These are phyloP conservation scores for Melanostigma gelatinosum DNA, from an alignment of 2,113 vertebrate genomes.

Conservation along the genomic window DNA sequence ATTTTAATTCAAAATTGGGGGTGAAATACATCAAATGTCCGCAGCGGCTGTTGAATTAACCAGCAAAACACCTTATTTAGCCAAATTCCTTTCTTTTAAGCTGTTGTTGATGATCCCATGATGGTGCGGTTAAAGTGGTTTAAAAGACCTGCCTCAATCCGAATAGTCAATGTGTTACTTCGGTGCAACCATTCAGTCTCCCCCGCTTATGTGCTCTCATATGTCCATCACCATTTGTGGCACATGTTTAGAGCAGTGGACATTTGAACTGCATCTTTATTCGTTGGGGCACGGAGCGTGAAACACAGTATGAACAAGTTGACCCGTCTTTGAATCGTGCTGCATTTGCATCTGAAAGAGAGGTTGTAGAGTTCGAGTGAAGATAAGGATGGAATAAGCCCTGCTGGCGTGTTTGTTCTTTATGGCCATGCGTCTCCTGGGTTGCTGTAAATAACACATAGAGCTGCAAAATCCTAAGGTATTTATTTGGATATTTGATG, in stretches of 20 bases:
- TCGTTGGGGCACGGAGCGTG: slow-evolving; percentile 42
- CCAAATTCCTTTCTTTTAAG: not conserved
- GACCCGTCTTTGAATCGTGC: slow-evolving; percentile 72
- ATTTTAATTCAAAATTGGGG: not conserved
- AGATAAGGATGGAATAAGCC: slow-evolving; percentile 63
- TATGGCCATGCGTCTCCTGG: not conserved
- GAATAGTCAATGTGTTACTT: not conserved
- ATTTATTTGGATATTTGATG: no score
- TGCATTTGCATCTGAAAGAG: slow-evolving; percentile 77
- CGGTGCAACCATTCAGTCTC: not conserved
- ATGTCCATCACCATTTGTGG: slow-evolving; percentile 47
- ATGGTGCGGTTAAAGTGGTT: not conserved
- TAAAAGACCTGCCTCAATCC: slow-evolving; percentile 3
- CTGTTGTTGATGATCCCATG: not conserved
- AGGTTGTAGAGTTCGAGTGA: slow-evolving; percentile 68
- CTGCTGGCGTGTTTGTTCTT: no score
- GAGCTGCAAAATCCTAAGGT: not conserved
- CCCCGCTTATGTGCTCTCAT: not conserved
- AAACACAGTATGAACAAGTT: slow-evolving; percentile 61
- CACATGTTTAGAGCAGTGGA: slow-evolving; percentile 27
- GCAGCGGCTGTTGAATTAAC: not conserved
- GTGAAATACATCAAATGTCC: not conserved
- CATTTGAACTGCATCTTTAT: slow-evolving; percentile 69
- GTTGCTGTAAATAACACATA: not conserved
- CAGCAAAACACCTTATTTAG: slow-evolving; percentile 1